A percentile compares a stretch with the other conserved stretches of the same genome.
These are phyloP conservation scores for Aphelocoma coerulescens DNA, from an alignment of 2,113 vertebrate genomes.

Conservation along the genomic window DNA sequence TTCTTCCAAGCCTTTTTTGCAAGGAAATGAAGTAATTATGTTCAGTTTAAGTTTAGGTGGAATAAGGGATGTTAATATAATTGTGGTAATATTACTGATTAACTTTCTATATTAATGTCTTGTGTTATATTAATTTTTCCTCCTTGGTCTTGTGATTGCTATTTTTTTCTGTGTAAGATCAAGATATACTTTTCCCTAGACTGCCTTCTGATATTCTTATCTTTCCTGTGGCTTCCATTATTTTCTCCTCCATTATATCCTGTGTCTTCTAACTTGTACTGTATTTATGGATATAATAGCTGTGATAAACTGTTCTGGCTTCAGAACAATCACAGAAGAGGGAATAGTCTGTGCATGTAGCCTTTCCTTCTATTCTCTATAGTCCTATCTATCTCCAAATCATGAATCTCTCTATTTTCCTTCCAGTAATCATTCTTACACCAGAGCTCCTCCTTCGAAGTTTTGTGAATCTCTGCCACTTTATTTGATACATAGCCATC, in stretches of 20 bases:
- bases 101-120: neutral
- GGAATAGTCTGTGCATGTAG: neutral
- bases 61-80: neutral
- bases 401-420: neutral
- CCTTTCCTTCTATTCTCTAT: neutral
- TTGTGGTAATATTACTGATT: neutral
- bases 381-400: neutral
- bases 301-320: neutral
- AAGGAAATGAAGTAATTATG: neutral
- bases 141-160: neutral
- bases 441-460: accelerated
- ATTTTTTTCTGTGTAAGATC: neutral
- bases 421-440: neutral
- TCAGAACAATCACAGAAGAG: neutral
- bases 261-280: neutral
- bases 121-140: neutral
- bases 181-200: neutral
- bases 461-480: neutral
- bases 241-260: neutral
- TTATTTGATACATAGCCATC: neutral
- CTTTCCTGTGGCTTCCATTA: neutral
- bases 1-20: neutral
- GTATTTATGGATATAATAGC: neutral
- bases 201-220: neutral
- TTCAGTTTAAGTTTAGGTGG: neutral